Evolutionary conservation across 2,113 vertebrate genomes (phyloP).

Genomic region (Astur gentilis): DNA sequence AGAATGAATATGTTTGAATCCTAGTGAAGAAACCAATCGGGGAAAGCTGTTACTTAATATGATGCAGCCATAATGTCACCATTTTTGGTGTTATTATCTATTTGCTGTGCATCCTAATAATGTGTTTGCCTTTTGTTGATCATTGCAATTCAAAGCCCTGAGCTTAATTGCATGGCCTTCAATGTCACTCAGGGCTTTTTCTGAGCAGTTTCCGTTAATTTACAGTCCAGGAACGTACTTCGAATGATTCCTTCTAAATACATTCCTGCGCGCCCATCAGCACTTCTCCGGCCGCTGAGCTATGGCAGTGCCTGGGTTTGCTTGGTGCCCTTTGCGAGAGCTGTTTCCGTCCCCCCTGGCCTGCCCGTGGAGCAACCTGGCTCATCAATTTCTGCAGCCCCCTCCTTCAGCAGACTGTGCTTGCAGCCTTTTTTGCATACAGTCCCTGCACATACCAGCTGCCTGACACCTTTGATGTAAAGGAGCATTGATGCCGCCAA

Average conservation of each 20-base stretch:
- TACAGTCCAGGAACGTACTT: neutral
- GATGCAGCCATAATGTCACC: neutral
- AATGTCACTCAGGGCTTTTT: neutral
- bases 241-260: neutral
- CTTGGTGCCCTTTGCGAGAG: neutral
- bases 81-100: neutral
- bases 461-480: neutral
- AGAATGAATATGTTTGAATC: neutral
- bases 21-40: neutral
- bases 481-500: neutral
- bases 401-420: neutral
- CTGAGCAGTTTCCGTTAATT: constrained; percentile 4
- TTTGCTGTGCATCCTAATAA: neutral
- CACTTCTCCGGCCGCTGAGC: neutral
- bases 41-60: neutral
- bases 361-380: neutral
- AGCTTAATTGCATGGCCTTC: constrained; percentile 4
- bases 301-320: neutral
- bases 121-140: neutral
- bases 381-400: neutral
- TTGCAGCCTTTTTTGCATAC: neutral
- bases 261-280: neutral
- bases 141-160: neutral
- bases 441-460: neutral
- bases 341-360: neutral